Evolutionary conservation across 2,113 vertebrate genomes (phyloP), one percentile per base, ranked within the genome.

Genomic region (Emydura subglobosa): DNA sequence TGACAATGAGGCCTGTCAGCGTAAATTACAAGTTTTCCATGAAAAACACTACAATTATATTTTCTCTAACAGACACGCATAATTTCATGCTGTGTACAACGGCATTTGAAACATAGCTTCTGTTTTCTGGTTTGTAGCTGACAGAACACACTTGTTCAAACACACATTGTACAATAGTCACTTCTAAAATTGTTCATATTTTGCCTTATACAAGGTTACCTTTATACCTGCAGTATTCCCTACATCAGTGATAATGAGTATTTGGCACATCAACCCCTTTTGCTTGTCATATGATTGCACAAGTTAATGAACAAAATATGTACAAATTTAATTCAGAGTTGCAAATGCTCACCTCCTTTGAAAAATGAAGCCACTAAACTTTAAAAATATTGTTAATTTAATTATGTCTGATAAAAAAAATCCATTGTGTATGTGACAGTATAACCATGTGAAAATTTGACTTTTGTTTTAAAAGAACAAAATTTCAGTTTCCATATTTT

Each of bases 51-150:
- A 79, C 6, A 24, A 39, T 87, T 82, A 42, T 90, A 92, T 92
- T 95, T 95, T 84, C 74, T 91, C 85, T 86, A 87, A 47, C 34
- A 88, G 50, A 50, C 34, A 65, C 1, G 10, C 39, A 79, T 31
- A 85, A 94, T 76, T 82, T 92, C 80, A 87, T 22, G 86, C 80
- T 93, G 87, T 83, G 86, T 95, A 83, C 51, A 68, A 86, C 92
- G 90, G 57, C 87, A 95, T 92, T 95, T 97, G 59, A 85, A 93
- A 86, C 29, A 86, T 85, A 92, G 86, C 92, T 90, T 83, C 93
- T 90, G 86, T 80, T 87, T 94, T 93, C 85, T 2, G 19, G n/a
- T 79, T 94, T 86, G 51, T 79, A 85, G 61, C 78, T 19, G 61
- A 91, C n/a, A 0, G 1, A 95, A 86, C 51, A 49, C 57, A 94